phyloP scores from a whole-genome alignment of 2,797 vertebrate genomes.

The Salarias fasciatus region DNA sequence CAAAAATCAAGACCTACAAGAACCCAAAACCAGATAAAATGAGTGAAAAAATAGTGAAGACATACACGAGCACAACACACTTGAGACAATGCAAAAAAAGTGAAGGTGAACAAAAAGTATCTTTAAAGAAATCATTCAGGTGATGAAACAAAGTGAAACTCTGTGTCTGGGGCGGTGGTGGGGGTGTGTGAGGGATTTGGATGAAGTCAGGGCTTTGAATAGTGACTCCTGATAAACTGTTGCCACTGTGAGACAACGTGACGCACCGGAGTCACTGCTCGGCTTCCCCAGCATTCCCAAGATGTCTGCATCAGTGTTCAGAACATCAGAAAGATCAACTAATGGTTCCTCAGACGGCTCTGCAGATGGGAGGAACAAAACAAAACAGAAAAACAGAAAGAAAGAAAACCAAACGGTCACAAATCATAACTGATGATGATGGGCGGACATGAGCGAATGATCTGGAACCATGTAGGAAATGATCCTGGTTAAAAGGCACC shows the following conservation, averaged over 20 bases:
- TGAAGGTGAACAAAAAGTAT: constrained; percentile 59
- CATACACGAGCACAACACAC: constrained; percentile 72
- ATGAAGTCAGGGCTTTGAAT: too few relatives aligned
- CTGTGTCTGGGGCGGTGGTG: constrained; percentile 28
- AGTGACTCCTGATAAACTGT: constrained; percentile 47
- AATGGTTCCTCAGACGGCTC: constrained; percentile 91
- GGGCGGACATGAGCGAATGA: constrained; percentile 59
- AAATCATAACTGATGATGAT: constrained; percentile 74
- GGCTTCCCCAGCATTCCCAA: constrained; percentile 97
- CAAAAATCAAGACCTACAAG: constrained; percentile 99
- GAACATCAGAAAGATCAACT: constrained; percentile 95
- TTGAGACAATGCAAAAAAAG: constrained; percentile 73
- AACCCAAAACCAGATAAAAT: constrained; percentile 98
- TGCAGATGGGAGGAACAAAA: constrained; percentile 68
- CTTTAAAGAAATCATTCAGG: constrained; percentile 61
- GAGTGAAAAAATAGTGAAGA: constrained; percentile 89
- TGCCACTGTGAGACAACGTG: constrained; percentile 59
- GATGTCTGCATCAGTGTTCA: constrained; percentile 97
- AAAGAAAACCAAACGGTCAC: constrained; percentile 69
- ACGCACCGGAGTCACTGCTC: constrained; percentile 91
- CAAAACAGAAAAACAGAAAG: constrained; percentile 49
- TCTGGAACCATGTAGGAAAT: constrained; percentile 35
- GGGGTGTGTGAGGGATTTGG: too few relatives aligned
- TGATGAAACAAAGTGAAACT: constrained; percentile 51
- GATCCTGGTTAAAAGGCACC: too few relatives aligned